These are phyloP conservation scores for Sarcophaga rosellei DNA, from an alignment of 2,888 invertebrate genomes.

Conservation along the genomic window DNA sequence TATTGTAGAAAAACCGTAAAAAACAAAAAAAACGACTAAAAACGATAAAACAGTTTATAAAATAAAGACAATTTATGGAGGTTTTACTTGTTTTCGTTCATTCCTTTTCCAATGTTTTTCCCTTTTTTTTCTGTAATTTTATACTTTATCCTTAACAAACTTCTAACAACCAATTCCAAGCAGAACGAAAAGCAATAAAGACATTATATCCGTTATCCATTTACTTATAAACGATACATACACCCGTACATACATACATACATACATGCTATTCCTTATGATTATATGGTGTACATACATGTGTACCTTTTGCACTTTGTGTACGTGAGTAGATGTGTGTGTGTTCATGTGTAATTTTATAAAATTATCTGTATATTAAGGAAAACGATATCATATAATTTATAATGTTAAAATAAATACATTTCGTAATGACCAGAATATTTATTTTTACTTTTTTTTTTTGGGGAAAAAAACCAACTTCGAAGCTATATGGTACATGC, in stretches of 20 bases:
- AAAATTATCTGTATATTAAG: slow-evolving; percentile 39
- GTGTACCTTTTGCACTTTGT: too few species aligned
- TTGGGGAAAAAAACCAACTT: too few species aligned
- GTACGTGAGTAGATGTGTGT: background rate
- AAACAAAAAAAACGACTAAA: slow-evolving; percentile 1
- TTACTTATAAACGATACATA: background rate
- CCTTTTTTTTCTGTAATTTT: background rate
- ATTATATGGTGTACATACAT: too few species aligned
- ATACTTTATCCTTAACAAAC: background rate
- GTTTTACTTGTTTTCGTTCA: background rate
- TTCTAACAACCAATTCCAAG: background rate
- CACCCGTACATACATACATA: background rate
- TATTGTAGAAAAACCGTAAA: background rate
- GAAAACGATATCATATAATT: slow-evolving; percentile 35
- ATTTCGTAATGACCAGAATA: slow-evolving; percentile 7
- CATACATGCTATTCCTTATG: background rate
- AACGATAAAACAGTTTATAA: slow-evolving; percentile 20
- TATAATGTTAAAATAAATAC: slow-evolving; percentile 2
- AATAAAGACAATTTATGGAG: slow-evolving; percentile 47
- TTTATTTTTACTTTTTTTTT: too few species aligned
- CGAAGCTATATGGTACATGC: background rate
- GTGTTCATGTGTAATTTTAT: slow-evolving; percentile 9
- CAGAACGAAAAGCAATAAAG: slow-evolving; percentile 19
- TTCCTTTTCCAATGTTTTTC: background rate
- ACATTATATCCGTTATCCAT: slow-evolving; percentile 23